A percentile compares a stretch with the other conserved stretches of the same genome.
These are phyloP conservation scores for Schizopygopsis malacanthus DNA, from an alignment of 2,797 vertebrate species.

Conservation along the genomic window DNA sequence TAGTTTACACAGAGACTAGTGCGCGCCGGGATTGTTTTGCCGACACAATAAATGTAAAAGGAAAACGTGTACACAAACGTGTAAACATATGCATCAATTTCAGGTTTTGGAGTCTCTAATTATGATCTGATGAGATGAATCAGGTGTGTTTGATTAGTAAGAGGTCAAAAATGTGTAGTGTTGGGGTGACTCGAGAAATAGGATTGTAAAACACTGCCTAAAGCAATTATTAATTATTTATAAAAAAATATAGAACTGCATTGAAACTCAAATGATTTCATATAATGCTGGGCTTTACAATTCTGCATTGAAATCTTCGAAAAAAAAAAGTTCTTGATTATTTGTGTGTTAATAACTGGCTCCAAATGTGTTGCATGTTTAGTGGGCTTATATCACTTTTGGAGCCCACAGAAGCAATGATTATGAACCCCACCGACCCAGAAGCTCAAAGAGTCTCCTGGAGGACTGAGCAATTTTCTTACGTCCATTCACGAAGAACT, in stretches of 20 bases:
- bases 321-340: not conserved
- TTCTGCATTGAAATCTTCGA: not conserved
- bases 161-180: no score
- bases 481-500: slow-evolving; percentile 5
- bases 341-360: not conserved
- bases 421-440: slow-evolving; percentile 4
- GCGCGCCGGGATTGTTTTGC: no score
- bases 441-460: slow-evolving; percentile 32
- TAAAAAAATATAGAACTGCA: not conserved
- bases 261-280: not conserved
- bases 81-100: no score
- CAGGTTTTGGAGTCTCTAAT: no score
- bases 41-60: no score
- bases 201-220: no score
- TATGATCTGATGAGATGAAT: no score
- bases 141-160: no score
- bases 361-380: not conserved
- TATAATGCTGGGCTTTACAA: not conserved
- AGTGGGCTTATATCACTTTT: slow-evolving; percentile 14
- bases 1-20: no score
- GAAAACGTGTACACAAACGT: no score
- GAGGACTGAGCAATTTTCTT: slow-evolving; percentile 19
- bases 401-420: slow-evolving; percentile 7
- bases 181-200: no score
- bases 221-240: no score